phyloP scores from a whole-genome alignment of 1,140 invertebrate genomes.

The Leptinotarsa texana region DNA sequence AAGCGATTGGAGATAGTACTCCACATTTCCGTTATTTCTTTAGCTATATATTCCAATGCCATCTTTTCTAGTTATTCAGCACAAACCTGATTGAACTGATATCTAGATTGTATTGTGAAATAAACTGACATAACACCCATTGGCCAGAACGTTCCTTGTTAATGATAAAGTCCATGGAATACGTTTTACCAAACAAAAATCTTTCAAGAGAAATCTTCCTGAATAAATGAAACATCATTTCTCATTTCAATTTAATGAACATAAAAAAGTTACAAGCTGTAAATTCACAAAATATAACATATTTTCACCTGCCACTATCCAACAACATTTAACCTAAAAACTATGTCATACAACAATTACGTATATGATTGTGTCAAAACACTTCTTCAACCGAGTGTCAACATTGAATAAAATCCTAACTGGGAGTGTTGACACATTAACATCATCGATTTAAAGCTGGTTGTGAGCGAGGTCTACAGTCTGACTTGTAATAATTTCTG shows the following conservation, averaged over 20 bases:
- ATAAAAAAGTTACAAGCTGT: conserved; percentile 32
- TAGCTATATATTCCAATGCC: too few species aligned
- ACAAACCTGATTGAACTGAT: too few species aligned
- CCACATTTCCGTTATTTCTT: too few species aligned
- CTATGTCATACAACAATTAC: conserved; percentile 25
- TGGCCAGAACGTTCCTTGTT: too few species aligned
- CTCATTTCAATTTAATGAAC: conserved; percentile 20
- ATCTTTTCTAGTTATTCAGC: too few species aligned
- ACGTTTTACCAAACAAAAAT: too few species aligned
- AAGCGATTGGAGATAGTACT: too few species aligned
- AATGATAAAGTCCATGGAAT: too few species aligned
- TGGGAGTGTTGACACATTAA: not conserved
- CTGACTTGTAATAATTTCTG: not conserved
- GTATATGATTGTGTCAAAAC: conserved; percentile 8
- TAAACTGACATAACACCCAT: too few species aligned
- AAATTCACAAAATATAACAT: conserved; percentile 29
- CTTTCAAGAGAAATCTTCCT: not conserved
- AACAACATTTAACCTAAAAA: conserved; percentile 20
- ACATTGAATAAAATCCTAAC: not conserved
- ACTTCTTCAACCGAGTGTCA: not conserved
- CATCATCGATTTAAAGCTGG: not conserved
- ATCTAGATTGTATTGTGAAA: too few species aligned
- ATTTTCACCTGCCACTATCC: conserved; percentile 8
- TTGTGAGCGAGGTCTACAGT: not conserved
- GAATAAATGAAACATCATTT: not conserved